These are phyloP conservation scores for Lasioglossum oenotherae DNA, from an alignment of 2,888 invertebrate species.

Conservation along the genomic window DNA sequence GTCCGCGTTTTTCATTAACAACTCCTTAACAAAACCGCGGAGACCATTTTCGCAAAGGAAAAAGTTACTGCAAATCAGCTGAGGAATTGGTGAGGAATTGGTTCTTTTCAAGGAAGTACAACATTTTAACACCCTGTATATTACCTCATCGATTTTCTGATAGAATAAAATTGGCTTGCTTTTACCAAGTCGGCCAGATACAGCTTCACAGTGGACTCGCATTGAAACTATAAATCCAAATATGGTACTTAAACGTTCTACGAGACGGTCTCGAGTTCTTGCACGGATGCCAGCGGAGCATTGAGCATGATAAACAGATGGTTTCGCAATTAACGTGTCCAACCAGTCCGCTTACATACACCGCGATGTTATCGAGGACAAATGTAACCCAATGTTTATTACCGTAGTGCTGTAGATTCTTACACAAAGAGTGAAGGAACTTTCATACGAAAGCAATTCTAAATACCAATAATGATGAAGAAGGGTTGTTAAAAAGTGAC, in stretches of 20 bases:
- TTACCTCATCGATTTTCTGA: not conserved
- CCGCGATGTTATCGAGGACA: slow-evolving; percentile 45
- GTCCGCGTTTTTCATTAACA: too few relatives aligned
- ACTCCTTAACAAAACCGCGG: too few relatives aligned
- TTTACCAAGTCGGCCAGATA: not conserved
- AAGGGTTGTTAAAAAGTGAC: too few relatives aligned
- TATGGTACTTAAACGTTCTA: slow-evolving; percentile 24
- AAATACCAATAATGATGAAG: not conserved
- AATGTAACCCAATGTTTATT: slow-evolving; percentile 50
- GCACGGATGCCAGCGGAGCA: slow-evolving; percentile 35
- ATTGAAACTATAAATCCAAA: slow-evolving; percentile 2
- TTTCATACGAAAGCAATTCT: not conserved
- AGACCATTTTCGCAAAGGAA: too few relatives aligned
- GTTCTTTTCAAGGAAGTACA: too few relatives aligned
- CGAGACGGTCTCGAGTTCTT: slow-evolving; percentile 30
- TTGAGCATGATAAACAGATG: slow-evolving; percentile 51
- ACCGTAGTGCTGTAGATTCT: not conserved
- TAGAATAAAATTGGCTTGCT: not conserved
- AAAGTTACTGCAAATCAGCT: too few relatives aligned
- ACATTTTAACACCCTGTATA: not conserved
- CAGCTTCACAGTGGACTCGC: not conserved
- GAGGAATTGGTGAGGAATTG: too few relatives aligned
- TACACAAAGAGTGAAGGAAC: not conserved
- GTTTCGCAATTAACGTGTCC: slow-evolving; percentile 59
- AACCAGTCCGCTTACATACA: slow-evolving; percentile 43